phyloP scores from a whole-genome alignment of 2,113 vertebrate genomes.

The Pampusana beccarii region DNA sequence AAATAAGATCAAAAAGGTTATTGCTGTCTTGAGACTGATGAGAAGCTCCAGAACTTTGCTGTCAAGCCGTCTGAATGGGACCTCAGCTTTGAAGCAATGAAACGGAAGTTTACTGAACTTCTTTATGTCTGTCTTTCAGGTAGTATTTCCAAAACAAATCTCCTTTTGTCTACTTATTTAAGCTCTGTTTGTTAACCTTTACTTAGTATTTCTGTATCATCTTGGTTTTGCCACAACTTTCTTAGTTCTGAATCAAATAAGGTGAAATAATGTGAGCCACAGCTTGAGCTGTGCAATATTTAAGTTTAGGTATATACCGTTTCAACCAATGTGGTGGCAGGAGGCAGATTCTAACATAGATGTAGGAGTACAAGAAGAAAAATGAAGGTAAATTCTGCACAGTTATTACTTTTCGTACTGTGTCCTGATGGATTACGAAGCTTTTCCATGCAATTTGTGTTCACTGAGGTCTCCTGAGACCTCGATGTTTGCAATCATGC shows the following conservation, averaged over 20 bases:
- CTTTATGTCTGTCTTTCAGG: neutral
- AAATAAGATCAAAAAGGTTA: neutral
- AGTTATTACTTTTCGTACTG: neutral
- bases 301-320: rapidly evolving
- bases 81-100: neutral
- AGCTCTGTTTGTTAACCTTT: neutral
- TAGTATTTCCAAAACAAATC: neutral
- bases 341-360: neutral
- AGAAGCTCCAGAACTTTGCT: neutral
- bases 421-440: neutral
- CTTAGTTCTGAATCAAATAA: neutral
- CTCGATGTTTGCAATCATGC: neutral
- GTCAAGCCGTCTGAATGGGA: neutral
- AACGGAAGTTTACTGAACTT: neutral
- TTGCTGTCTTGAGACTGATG: neutral
- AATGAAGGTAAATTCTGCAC: neutral
- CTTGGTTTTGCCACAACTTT: neutral
- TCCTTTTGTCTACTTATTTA: neutral
- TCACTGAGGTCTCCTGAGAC: neutral
- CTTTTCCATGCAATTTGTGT: neutral
- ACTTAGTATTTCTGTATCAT: neutral
- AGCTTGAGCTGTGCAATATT: neutral
- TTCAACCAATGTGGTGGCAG: rapidly evolving
- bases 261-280: neutral
- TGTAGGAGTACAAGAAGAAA: neutral